These are phyloP conservation scores for Ophthalmolycus amberensis DNA, from an alignment of 2,113 vertebrate species.

Conservation along the genomic window DNA sequence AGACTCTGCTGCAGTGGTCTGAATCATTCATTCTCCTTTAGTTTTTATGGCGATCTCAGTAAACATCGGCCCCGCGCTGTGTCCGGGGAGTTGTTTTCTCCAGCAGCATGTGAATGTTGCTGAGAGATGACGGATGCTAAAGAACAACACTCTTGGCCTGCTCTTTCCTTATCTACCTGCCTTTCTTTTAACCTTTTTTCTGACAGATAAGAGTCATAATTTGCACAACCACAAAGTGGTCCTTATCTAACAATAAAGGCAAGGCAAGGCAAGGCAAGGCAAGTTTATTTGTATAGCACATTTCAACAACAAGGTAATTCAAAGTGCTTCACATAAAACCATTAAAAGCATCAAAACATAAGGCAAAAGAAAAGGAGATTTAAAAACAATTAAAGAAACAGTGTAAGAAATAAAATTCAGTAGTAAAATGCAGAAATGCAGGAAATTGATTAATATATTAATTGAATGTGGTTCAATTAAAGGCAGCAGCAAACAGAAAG, in stretches of 20 bases:
- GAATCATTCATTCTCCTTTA: constrained; percentile 63
- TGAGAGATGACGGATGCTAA: constrained; percentile 35
- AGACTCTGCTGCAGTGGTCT: constrained; percentile 44
- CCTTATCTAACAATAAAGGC: neutral
- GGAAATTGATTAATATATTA: no score
- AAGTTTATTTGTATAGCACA: no score
- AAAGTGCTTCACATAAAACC: no score
- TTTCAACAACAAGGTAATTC: no score
- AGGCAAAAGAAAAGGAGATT: no score
- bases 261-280: no score
- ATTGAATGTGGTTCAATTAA: no score
- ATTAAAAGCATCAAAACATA: no score
- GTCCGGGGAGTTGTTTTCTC: constrained; percentile 39
- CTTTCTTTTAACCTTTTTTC: constrained; percentile 5
- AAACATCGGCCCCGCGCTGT: constrained; percentile 44
- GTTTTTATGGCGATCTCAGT: constrained; percentile 49
- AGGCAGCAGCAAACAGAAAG: no score
- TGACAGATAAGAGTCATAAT: neutral
- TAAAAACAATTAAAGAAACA: no score
- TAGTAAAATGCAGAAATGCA: no score
- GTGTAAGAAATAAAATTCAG: no score
- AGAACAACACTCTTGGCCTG: constrained; percentile 14
- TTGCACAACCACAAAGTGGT: neutral
- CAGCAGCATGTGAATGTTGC: constrained; percentile 20
- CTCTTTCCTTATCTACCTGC: constrained; percentile 2